A percentile compares a stretch with the other conserved stretches of the same genome.
Conservation (phyloP, 2,113 vertebrate species). For the Campylorhamphus procurvoides region DNA sequence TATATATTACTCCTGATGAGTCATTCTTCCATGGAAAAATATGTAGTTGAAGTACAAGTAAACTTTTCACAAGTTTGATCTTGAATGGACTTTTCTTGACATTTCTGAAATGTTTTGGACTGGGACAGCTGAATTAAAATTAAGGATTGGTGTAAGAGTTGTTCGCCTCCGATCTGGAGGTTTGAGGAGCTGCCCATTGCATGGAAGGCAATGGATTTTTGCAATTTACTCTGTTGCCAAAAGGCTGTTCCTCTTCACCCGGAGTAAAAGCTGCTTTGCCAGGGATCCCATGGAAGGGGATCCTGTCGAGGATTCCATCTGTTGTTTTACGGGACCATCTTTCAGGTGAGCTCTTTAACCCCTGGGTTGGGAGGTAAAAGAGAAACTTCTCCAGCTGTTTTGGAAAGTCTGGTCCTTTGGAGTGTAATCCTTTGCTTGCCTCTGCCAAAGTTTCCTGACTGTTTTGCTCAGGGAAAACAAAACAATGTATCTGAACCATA, state of each 20-base stretch:
- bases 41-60: not conserved
- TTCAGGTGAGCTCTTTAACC: not conserved
- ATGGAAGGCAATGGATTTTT: not conserved
- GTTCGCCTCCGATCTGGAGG: not conserved
- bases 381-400: not conserved
- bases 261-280: not conserved
- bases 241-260: not conserved
- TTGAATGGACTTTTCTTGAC: not conserved
- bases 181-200: not conserved
- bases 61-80: not conserved
- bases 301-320: not conserved
- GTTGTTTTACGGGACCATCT: not conserved
- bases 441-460: not conserved
- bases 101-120: not conserved
- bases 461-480: not conserved
- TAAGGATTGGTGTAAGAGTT: not conserved
- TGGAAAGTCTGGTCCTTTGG: not conserved
- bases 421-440: not conserved
- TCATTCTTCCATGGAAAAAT: conserved; percentile 1
- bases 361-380: not conserved
- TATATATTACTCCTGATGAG: conserved; percentile 14
- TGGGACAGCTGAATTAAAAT: not conserved
- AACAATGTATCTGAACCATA: not conserved
- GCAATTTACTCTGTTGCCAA: not conserved
- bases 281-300: not conserved